A percentile compares a stretch with the other conserved stretches of the same genome.
phyloP scores from a whole-genome alignment of 2,113 vertebrate genomes.

The Ceyx margarethae region DNA sequence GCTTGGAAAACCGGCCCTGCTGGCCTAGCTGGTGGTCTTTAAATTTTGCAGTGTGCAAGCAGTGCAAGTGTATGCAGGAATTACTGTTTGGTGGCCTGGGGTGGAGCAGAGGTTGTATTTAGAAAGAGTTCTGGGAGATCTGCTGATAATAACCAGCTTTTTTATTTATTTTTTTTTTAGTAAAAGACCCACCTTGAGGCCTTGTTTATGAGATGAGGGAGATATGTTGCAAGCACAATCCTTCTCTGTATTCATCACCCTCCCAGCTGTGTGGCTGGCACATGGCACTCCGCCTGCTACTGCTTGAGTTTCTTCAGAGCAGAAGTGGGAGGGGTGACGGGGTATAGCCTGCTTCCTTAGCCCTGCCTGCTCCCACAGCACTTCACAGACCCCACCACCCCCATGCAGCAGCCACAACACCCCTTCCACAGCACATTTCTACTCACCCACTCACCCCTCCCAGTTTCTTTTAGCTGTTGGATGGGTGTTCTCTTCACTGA shows the following conservation, averaged over 20 bases:
- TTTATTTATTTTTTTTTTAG: not conserved
- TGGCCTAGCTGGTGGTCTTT: not conserved
- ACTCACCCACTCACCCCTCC: not conserved
- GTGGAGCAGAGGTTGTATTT: not conserved
- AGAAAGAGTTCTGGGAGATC: conserved; percentile 10
- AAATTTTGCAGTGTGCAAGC: not conserved
- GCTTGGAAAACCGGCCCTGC: conserved; percentile 5
- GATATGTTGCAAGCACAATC: not conserved
- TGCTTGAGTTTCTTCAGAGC: not conserved
- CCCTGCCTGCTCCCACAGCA: not conserved
- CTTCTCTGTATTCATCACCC: not conserved
- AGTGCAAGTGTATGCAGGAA: not conserved
- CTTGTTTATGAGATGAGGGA: not conserved
- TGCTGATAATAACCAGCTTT: not conserved
- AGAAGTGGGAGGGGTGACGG: fast-evolving
- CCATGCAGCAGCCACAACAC: fast-evolving
- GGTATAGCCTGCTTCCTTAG: not conserved
- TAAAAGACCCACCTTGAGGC: not conserved
- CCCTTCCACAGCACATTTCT: fast-evolving
- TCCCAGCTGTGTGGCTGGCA: not conserved
- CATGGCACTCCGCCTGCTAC: not conserved
- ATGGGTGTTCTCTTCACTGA: not conserved
- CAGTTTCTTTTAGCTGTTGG: not conserved
- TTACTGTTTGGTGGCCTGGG: not conserved
- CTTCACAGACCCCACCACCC: not conserved